Evolutionary conservation across 1,140 invertebrate species (phyloP).

Genomic region (Ceratitis capitata): DNA sequence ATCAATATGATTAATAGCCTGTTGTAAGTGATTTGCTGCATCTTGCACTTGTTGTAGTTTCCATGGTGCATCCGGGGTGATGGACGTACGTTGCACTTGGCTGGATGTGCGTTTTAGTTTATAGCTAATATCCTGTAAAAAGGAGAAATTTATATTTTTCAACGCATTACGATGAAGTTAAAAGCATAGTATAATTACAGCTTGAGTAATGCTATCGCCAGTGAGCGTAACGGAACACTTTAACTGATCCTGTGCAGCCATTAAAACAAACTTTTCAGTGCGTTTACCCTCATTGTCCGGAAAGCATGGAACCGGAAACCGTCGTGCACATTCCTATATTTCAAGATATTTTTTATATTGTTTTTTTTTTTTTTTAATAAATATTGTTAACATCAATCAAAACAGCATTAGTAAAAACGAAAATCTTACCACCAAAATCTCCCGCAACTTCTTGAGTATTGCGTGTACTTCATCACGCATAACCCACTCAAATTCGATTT

Average conservation of each 20-base stretch:
- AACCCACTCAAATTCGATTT: constrained; percentile 92
- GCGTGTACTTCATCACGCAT: constrained; percentile 86
- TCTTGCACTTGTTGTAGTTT: constrained; percentile 91
- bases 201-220: constrained; percentile 88
- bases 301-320: constrained; percentile 82
- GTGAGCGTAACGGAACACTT: constrained; percentile 87
- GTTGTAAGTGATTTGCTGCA: constrained; percentile 89
- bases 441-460: constrained; percentile 81
- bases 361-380: background rate
- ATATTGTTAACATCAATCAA: background rate
- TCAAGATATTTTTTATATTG: constrained; percentile 19
- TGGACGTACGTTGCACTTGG: constrained; percentile 78
- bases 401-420: background rate
- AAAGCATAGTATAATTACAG: constrained; percentile 69
- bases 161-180: background rate
- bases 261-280: constrained; percentile 85
- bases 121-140: constrained; percentile 82
- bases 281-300: constrained; percentile 79
- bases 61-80: constrained; percentile 86
- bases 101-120: constrained; percentile 84
- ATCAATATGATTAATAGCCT: constrained; percentile 83
- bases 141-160: background rate
- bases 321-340: constrained; percentile 80
- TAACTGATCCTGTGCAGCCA: constrained; percentile 82
- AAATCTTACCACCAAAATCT: constrained; percentile 82